phyloP scores from a whole-genome alignment of 2,113 vertebrate genomes.

The Lepus americanus region DNA sequence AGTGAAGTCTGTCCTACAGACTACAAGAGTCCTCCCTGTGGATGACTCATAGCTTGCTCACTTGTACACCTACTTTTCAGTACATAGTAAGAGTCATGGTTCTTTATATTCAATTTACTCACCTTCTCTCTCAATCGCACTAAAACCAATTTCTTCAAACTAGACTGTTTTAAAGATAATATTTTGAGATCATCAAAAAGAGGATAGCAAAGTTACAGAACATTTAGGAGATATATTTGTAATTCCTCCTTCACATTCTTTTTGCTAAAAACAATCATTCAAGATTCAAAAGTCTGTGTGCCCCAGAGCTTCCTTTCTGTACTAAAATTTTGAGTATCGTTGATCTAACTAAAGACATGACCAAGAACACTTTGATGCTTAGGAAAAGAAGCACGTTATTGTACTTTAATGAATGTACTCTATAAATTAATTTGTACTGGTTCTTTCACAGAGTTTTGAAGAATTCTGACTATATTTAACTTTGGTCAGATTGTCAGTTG shows the following conservation, averaged over 20 bases:
- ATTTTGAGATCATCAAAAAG: conserved; percentile 41
- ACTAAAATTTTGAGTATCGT: not conserved
- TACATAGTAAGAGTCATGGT: not conserved
- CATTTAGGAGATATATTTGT: conserved; percentile 11
- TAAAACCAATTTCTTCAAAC: conserved; percentile 27
- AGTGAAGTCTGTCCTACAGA: not conserved
- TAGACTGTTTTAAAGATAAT: conserved; percentile 9
- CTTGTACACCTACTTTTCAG: not conserved
- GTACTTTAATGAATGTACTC: not conserved
- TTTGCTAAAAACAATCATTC: conserved; percentile 4
- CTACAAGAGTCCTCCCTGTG: not conserved
- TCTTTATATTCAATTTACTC: conserved; percentile 13
- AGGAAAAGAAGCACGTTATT: not conserved
- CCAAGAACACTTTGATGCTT: conserved; percentile 6
- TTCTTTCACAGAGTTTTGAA: conserved; percentile 20
- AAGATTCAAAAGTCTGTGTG: not conserved
- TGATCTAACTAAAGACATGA: not conserved
- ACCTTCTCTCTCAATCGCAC: not conserved
- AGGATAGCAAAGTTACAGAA: not conserved
- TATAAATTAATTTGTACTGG: not conserved
- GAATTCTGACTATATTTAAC: not conserved
- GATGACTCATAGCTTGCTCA: not conserved
- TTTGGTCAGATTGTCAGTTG: conserved; percentile 15
- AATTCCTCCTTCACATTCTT: not conserved
- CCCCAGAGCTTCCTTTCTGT: not conserved